Base-by-base conservation (phyloP, 2,888 invertebrate species). In the Amiota communis region DNA sequence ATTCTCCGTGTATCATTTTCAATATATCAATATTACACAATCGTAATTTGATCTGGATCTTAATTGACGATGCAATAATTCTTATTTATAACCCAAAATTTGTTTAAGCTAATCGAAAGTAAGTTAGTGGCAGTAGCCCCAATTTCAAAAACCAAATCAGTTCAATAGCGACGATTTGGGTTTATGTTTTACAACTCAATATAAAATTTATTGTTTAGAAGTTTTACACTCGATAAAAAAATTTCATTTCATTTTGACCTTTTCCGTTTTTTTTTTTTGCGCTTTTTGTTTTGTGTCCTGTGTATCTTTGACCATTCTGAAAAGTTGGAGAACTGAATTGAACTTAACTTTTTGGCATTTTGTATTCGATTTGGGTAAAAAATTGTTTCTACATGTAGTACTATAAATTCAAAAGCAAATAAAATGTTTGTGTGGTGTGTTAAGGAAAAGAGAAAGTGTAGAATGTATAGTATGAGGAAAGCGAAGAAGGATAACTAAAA, bases 221-320 rank as follows among this genome's bases (percentile, higher is more conserved):
- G 48, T 65, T 65, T 65, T 49, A 65, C 65, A 65, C 65, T 17
- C 65, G 65, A 65, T 65, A 49, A 65, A 65, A 48, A 36, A 36
- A 36, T 36, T 36, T 36, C 36, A 65, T 65, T 65, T 49, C 48
- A 6, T n/a, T 48, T 65, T 17, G 15, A 15, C 48, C 48, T 17
- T 65, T 65, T 65, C 48, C 4, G 9, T 17, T 12, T 9, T 59
- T 59, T 8, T 4, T 8, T 59, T 59, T 59, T n/a, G 15, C 20
- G n/a, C n/a, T n/a, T n/a, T n/a, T n/a, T 17, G 15, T 59, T 8
- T 15, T 59, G 15, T 59, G 17, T 53, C n/a, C 53, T n/a, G n/a
- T n/a, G 6, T 10, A 4, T 53, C n/a, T 53, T 12, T 53, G 12
- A n/a, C n/a, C 13, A 53, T n/a, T 53, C 3, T 53, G 13, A 53